Conservation (phyloP, 1,140 invertebrate species). For the Listronotus bonariensis region DNA sequence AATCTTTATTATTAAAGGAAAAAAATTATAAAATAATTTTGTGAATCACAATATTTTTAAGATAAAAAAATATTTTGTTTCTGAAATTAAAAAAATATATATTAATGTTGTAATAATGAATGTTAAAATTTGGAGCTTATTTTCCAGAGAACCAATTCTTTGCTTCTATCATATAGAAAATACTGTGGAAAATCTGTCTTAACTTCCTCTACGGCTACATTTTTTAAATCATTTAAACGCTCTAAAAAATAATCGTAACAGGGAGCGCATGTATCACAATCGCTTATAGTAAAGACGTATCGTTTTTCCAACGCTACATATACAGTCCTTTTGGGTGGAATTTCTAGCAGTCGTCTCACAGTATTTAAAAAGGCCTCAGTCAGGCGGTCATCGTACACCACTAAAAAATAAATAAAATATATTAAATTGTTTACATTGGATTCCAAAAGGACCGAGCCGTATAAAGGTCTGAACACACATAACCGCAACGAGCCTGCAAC, state of each 20-base stretch:
- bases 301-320: slow-evolving; percentile 85
- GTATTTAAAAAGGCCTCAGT: slow-evolving; percentile 81
- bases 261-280: slow-evolving; percentile 79
- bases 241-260: slow-evolving; percentile 83
- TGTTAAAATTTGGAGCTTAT: slow-evolving; percentile 54
- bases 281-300: slow-evolving; percentile 80
- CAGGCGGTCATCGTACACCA: slow-evolving; percentile 84
- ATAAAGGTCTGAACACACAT: too few relatives aligned
- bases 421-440: too few relatives aligned
- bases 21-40: too few relatives aligned
- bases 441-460: too few relatives aligned
- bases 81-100: too few relatives aligned
- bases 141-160: slow-evolving; percentile 77
- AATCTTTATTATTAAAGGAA: too few relatives aligned
- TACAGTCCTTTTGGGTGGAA: slow-evolving; percentile 64
- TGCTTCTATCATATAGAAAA: slow-evolving; percentile 79
- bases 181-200: slow-evolving; percentile 78
- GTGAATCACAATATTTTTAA: too few relatives aligned
- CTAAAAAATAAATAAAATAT: slow-evolving; percentile 60
- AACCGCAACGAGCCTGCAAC: too few relatives aligned
- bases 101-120: too few relatives aligned
- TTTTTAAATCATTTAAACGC: slow-evolving; percentile 60
- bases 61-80: too few relatives aligned
- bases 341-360: slow-evolving; percentile 69
- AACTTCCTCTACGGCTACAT: slow-evolving; percentile 63